Percentiles rank a stretch among this genome's conserved stretches.
phyloP scores from a whole-genome alignment of 30 jellyfish, hydroid and myxozoan species.

The Mastigias papua region DNA sequence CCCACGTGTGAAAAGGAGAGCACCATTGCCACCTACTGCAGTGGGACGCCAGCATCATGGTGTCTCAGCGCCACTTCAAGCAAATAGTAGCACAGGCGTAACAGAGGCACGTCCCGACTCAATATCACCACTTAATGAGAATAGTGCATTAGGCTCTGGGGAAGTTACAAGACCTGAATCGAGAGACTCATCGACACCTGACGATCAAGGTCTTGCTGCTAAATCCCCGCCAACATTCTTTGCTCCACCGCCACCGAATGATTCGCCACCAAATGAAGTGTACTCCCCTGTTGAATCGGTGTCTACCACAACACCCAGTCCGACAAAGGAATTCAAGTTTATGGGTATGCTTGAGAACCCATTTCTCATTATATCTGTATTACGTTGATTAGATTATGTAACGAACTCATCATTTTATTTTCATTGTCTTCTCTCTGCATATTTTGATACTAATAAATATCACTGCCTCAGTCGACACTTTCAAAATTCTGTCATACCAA shows the following conservation, averaged over 20 bases:
- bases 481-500: too few relatives aligned
- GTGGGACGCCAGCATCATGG: neutral
- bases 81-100: constrained; percentile 17
- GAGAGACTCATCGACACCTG: constrained; percentile 28
- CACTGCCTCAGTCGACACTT: too few relatives aligned
- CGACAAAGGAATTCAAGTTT: neutral
- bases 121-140: neutral
- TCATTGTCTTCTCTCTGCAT: too few relatives aligned
- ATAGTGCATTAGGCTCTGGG: neutral
- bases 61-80: constrained; percentile 27
- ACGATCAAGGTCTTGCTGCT: constrained; percentile 3
- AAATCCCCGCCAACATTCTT: constrained; percentile 70
- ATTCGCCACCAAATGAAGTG: constrained; percentile 79
- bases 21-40: constrained; percentile 68
- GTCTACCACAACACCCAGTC: constrained; percentile 41
- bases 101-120: constrained; percentile 18
- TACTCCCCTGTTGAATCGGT: constrained; percentile 73
- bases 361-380: too few relatives aligned
- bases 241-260: constrained; percentile 87
- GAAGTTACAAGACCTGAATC: neutral
- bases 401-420: too few relatives aligned
- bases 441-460: too few relatives aligned
- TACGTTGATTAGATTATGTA: too few relatives aligned
- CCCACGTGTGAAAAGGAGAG: constrained; percentile 47
- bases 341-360: constrained; percentile 7